Evolutionary conservation across 2,888 invertebrate genomes (phyloP).

Genomic region (Ophonus ardosiacus): DNA sequence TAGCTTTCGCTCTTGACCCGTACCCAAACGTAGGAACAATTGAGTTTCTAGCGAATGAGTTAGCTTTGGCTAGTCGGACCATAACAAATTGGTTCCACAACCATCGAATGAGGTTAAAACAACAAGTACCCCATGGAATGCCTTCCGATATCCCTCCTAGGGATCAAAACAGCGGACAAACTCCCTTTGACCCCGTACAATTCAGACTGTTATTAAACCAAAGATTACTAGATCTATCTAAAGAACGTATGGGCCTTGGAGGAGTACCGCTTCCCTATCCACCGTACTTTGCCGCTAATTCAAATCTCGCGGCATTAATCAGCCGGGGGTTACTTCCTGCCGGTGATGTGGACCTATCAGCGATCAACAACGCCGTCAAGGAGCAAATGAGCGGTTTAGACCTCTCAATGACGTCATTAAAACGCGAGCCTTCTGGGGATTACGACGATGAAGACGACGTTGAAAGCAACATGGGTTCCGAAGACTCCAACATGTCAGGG

Average conservation of each 20-base stretch:
- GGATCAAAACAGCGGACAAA: constrained; percentile 82
- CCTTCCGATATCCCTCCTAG: constrained; percentile 86
- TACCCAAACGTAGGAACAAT: constrained; percentile 98
- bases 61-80: constrained; percentile 94
- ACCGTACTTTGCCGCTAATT: constrained; percentile 87
- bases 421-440: constrained; percentile 86
- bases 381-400: constrained; percentile 92
- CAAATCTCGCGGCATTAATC: constrained; percentile 87
- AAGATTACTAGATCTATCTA: constrained; percentile 91
- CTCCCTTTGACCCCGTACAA: constrained; percentile 93
- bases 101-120: constrained; percentile 98
- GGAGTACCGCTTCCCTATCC: constrained; percentile 87
- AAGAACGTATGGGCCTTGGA: constrained; percentile 88
- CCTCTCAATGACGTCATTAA: constrained; percentile 89
- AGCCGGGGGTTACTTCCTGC: constrained; percentile 82
- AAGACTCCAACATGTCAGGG: constrained; percentile 78
- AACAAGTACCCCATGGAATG: constrained; percentile 87
- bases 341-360: constrained; percentile 78
- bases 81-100: constrained; percentile 99
- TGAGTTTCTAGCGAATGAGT: constrained; percentile 94
- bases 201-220: constrained; percentile 93
- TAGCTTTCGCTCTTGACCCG: constrained; percentile 97
- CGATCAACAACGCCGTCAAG: constrained; percentile 81
- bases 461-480: constrained; percentile 86
- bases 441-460: constrained; percentile 90